Conservation (phyloP, 2,888 invertebrate genomes). For the Drosophila acutilabella region DNA sequence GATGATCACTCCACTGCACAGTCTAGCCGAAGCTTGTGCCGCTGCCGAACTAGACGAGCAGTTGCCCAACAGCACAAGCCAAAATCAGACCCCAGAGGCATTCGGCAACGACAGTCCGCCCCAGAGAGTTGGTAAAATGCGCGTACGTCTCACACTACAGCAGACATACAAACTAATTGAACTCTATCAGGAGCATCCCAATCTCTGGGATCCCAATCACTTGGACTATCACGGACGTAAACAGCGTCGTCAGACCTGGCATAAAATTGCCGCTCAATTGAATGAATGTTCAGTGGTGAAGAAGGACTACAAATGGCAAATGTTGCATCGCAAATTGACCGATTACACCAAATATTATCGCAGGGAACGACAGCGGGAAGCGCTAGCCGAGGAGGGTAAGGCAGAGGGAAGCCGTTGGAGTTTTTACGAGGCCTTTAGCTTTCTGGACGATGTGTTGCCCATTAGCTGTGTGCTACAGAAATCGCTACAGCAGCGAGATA, state of each 20-base stretch:
- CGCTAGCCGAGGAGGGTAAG: constrained; percentile 20
- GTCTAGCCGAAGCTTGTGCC: constrained; percentile 29
- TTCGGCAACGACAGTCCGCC: constrained; percentile 16
- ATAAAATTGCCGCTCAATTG: constrained; percentile 58
- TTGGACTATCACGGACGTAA: constrained; percentile 68
- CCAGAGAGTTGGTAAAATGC: constrained; percentile 23
- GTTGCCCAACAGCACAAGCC: background rate
- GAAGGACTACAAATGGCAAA: constrained; percentile 64
- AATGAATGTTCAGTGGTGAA: constrained; percentile 35
- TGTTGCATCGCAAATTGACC: constrained; percentile 76
- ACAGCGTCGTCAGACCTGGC: constrained; percentile 74
- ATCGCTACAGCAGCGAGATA: constrained; percentile 64
- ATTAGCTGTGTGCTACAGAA: constrained; percentile 66
- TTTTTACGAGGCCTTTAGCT: constrained; percentile 74
- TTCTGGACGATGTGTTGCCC: constrained; percentile 73
- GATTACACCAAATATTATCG: constrained; percentile 79
- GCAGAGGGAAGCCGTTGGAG: constrained; percentile 60
- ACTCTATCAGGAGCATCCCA: constrained; percentile 63
- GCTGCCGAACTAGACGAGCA: constrained; percentile 8
- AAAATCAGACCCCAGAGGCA: background rate
- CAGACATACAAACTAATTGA: constrained; percentile 69
- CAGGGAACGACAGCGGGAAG: constrained; percentile 56
- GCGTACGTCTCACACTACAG: constrained; percentile 56
- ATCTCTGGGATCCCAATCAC: constrained; percentile 80
- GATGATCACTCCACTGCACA: constrained; percentile 10